Conservation (phyloP, 2,797 vertebrate genomes). For the Halcyon badia region DNA sequence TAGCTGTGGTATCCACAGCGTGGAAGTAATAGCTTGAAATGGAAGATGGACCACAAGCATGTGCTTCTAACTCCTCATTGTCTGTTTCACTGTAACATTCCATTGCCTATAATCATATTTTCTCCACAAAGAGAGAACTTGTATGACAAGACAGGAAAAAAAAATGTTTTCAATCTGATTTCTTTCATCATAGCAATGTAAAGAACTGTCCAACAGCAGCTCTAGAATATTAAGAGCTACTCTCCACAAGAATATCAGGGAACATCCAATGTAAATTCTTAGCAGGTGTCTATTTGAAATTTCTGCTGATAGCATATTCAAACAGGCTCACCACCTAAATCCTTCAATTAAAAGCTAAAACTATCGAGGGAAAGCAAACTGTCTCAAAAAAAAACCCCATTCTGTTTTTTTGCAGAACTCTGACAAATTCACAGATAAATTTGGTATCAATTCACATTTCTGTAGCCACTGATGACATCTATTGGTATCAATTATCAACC, state of each 20-base stretch:
- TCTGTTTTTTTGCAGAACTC: neutral
- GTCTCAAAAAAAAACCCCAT: too few species aligned
- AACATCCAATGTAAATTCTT: neutral
- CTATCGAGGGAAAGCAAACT: neutral
- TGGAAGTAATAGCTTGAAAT: neutral
- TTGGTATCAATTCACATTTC: neutral
- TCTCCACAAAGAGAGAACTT: neutral
- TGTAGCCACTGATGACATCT: neutral
- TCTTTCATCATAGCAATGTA: neutral
- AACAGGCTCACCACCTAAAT: neutral
- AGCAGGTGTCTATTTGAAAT: neutral
- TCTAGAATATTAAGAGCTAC: neutral
- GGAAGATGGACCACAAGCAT: neutral
- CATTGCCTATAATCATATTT: neutral
- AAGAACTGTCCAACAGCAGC: neutral
- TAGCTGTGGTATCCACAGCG: neutral
- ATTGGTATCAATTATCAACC: neutral
- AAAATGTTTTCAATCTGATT: neutral
- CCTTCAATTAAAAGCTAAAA: slow-evolving; percentile 11
- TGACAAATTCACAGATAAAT: neutral
- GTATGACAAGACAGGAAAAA: neutral
- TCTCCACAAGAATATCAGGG: neutral
- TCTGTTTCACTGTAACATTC: neutral
- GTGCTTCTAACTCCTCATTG: neutral
- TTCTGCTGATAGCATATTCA: neutral